Percentiles rank a stretch among this genome's conserved stretches.
These are phyloP conservation scores for Xiphophorus couchianus DNA, from an alignment of 2,113 vertebrate species.

Conservation along the genomic window DNA sequence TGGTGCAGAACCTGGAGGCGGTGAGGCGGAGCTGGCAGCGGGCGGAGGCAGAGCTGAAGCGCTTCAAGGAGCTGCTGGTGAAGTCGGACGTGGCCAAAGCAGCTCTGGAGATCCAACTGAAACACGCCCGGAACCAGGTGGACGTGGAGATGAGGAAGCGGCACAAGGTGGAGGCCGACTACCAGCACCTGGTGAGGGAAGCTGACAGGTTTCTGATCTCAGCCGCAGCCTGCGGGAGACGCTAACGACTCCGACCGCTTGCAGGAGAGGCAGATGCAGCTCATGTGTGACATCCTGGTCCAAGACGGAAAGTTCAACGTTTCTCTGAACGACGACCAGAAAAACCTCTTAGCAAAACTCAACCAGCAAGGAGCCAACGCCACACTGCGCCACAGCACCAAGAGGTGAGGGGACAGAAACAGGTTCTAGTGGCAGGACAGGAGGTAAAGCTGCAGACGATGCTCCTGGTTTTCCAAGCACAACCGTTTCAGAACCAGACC, in stretches of 20 bases:
- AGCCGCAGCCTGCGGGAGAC: not conserved
- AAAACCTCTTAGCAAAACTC: conserved; percentile 76
- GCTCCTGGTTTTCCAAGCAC: not conserved
- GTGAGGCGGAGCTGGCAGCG: conserved; percentile 77
- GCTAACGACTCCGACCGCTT: not conserved
- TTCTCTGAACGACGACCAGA: conserved; percentile 80
- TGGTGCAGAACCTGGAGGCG: conserved; percentile 75
- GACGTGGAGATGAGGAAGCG: conserved; percentile 89
- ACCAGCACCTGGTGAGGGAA: conserved; percentile 81
- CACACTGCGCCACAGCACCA: conserved; percentile 57
- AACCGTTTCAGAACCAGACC: not conserved
- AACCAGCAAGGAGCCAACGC: conserved; percentile 54
- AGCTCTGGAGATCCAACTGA: conserved; percentile 85
- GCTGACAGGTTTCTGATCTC: no score
- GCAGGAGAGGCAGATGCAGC: conserved; percentile 86
- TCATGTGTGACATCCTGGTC: conserved; percentile 83
- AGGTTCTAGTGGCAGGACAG: no score
- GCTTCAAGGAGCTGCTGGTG: conserved; percentile 80
- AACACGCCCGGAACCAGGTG: conserved; percentile 87
- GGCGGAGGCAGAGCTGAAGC: conserved; percentile 78
- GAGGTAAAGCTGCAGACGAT: not conserved
- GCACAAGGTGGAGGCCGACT: conserved; percentile 81
- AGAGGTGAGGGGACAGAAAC: conserved; percentile 47
- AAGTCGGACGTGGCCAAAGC: conserved; percentile 81
- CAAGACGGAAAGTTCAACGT: conserved; percentile 72